Conservation (phyloP, 2,113 vertebrate species). For the Dromiciops gliroides region DNA sequence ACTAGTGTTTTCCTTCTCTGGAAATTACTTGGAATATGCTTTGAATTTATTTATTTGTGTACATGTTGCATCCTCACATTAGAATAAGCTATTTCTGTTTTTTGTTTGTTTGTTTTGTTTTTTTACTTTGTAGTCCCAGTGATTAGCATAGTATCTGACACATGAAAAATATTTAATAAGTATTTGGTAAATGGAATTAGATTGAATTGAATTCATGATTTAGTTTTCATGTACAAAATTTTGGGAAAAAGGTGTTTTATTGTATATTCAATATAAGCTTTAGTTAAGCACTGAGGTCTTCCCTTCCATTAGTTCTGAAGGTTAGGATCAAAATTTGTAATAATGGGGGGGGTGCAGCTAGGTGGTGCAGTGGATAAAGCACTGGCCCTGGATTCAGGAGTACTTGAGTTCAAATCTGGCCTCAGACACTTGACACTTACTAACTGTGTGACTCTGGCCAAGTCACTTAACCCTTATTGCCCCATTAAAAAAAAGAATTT, state of each 20-base stretch:
- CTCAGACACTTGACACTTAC: too few relatives aligned
- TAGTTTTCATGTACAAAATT: conserved; percentile 3
- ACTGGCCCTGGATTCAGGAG: too few relatives aligned
- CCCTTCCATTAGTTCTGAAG: not conserved
- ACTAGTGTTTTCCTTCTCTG: too few relatives aligned
- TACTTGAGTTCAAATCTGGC: too few relatives aligned
- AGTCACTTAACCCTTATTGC: too few relatives aligned
- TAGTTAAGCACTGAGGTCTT: not conserved
- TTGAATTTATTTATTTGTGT: too few relatives aligned
- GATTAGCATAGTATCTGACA: not conserved
- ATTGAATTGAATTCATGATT: not conserved
- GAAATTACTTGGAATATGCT: too few relatives aligned
- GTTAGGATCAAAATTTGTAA: not conserved
- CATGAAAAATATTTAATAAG: not conserved
- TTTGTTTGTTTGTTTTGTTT: not conserved
- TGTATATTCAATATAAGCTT: not conserved
- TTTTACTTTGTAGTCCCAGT: not conserved
- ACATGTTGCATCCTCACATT: too few relatives aligned
- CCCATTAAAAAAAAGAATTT: too few relatives aligned
- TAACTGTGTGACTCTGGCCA: too few relatives aligned
- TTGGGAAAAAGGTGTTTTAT: not conserved
- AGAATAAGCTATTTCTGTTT: not conserved
- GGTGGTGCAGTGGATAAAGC: too few relatives aligned
- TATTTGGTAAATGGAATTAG: not conserved
- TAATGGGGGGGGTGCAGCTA: too few relatives aligned